Percentiles rank a stretch among this genome's conserved stretches.
phyloP scores from a whole-genome alignment of 2,797 vertebrate species.

The Aulostomus chinensis region DNA sequence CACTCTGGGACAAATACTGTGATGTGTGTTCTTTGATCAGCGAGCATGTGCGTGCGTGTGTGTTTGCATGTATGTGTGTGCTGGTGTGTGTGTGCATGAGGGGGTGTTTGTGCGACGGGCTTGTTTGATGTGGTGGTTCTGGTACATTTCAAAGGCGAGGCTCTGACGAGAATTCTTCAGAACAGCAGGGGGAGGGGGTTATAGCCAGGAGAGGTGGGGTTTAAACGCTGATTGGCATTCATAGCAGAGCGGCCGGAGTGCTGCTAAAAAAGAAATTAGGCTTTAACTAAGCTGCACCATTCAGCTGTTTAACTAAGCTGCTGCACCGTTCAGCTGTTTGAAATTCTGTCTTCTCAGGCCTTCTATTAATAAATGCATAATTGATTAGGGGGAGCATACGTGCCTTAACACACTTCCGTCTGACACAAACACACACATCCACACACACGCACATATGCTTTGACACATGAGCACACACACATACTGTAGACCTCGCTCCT shows the following conservation, averaged over 20 bases:
- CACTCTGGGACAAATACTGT: constrained; percentile 61
- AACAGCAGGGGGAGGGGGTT: constrained; percentile 66
- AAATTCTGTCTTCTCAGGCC: constrained; percentile 81
- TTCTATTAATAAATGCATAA: constrained; percentile 83
- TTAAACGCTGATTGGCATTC: constrained; percentile 80
- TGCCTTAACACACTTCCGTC: constrained; percentile 69
- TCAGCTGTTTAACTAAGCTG: constrained; percentile 81
- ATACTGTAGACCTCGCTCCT: constrained; percentile 23
- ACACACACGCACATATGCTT: constrained; percentile 39
- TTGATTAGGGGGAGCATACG: constrained; percentile 75
- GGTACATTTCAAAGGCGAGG: constrained; percentile 79
- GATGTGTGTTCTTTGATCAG: constrained; percentile 62
- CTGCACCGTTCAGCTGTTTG: constrained; percentile 78
- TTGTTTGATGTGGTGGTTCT: constrained; percentile 80
- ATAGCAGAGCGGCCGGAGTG: constrained; percentile 74
- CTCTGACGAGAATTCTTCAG: constrained; percentile 80
- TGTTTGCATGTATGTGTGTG: constrained; percentile 12
- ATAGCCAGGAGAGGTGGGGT: constrained; percentile 72
- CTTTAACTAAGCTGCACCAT: constrained; percentile 81
- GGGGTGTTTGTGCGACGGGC: constrained; percentile 61
- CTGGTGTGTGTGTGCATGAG: constrained; percentile 4
- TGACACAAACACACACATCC: constrained; percentile 60
- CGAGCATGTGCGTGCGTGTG: constrained; percentile 20
- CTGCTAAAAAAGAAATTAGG: constrained; percentile 82
- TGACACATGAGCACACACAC: constrained; percentile 16